A percentile compares a stretch with the other conserved stretches of the same genome.
Evolutionary conservation across 2,888 invertebrate genomes (phyloP).

Genomic region (Oscheius sp.): DNA sequence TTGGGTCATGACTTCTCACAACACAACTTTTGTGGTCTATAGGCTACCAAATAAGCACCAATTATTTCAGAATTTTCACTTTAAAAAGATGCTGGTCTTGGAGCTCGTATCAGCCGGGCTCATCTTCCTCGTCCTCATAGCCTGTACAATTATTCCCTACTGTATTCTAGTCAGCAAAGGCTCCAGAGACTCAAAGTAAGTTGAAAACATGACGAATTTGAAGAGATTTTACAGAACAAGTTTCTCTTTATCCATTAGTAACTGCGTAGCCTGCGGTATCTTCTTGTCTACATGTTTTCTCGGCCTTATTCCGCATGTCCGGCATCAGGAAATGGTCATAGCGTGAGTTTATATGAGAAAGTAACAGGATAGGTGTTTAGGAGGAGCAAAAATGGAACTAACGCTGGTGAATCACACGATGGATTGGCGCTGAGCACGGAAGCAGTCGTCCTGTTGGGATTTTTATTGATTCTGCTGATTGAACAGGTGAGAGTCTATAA

Average conservation of each 20-base stretch:
- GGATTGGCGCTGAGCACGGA: constrained; percentile 49
- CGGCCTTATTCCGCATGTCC: constrained; percentile 78
- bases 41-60: no score
- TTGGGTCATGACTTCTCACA: no score
- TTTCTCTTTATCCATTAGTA: constrained; percentile 57
- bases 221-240: constrained; percentile 1
- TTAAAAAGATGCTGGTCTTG: constrained; percentile 19
- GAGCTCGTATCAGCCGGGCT: constrained; percentile 32
- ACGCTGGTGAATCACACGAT: constrained; percentile 16
- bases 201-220: neutral
- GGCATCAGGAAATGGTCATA: constrained; percentile 60
- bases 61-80: no score
- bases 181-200: constrained; percentile 20
- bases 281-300: constrained; percentile 78
- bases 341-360: constrained; percentile 22
- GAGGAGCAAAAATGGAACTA: constrained; percentile 6
- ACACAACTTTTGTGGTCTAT: no score
- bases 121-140: constrained; percentile 39
- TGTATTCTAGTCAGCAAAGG: constrained; percentile 29
- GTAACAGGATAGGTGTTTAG: neutral
- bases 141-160: constrained; percentile 36
- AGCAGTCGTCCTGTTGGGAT: constrained; percentile 65
- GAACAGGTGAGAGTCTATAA: constrained; percentile 59
- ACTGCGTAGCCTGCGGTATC: constrained; percentile 78
- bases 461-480: constrained; percentile 65